Conservation (phyloP, 2,888 invertebrate genomes). For the Tachina fera region DNA sequence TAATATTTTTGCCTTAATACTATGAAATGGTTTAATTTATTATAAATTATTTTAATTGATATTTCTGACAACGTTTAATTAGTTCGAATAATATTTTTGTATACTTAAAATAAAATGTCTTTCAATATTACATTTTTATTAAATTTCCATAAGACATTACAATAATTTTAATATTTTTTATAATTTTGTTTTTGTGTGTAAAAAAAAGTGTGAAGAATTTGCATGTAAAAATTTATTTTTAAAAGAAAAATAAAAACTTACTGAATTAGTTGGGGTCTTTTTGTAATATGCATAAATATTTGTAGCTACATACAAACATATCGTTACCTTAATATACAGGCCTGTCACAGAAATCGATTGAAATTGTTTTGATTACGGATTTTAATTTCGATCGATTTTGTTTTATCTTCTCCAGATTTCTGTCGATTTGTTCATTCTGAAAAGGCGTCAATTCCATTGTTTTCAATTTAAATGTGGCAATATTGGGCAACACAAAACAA, state of each 20-base stretch:
- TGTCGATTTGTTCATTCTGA: no score
- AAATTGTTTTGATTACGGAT: no score
- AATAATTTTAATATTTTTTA: conserved; percentile 36
- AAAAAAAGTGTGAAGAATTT: conserved; percentile 51
- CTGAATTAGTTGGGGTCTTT: conserved; percentile 36
- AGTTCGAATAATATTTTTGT: conserved; percentile 40
- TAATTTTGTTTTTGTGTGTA: conserved; percentile 33
- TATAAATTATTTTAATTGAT: conserved; percentile 65
- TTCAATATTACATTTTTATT: conserved; percentile 30
- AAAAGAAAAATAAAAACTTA: conserved; percentile 46
- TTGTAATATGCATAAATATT: background rate
- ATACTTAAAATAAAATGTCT: conserved; percentile 41
- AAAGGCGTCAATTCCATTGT: no score
- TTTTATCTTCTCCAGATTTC: no score
- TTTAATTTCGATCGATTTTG: no score
- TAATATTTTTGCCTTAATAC: conserved; percentile 46
- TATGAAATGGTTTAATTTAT: conserved; percentile 53
- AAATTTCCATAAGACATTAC: conserved; percentile 29
- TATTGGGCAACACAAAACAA: no score
- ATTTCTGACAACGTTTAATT: conserved; percentile 44
- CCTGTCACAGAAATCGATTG: no score
- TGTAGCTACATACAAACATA: background rate
- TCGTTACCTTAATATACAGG: no score
- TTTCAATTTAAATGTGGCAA: no score
- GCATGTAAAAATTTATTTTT: conserved; percentile 53